Conservation (phyloP, 2,113 vertebrate species). For the Varanus salvator region DNA sequence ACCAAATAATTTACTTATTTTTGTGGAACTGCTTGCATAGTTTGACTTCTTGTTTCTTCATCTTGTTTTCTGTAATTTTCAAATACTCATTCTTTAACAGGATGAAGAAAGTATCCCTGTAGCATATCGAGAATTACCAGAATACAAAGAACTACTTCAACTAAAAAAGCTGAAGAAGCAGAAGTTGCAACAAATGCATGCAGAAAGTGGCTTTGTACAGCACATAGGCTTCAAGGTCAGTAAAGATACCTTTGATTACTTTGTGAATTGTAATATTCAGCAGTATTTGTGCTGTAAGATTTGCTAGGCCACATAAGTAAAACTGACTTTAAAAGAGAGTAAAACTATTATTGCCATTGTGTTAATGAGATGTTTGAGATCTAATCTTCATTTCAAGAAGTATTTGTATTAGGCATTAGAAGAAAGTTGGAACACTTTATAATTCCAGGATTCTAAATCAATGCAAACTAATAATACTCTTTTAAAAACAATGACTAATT, state of each 20-base stretch:
- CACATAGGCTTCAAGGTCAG: slow-evolving; percentile 94
- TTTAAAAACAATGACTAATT: neutral
- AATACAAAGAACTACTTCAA: slow-evolving; percentile 95
- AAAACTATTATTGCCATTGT: neutral
- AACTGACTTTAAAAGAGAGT: neutral
- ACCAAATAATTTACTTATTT: no score
- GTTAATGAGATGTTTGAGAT: neutral
- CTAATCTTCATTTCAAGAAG: neutral
- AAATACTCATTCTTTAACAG: slow-evolving; percentile 54
- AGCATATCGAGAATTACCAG: slow-evolving; percentile 86
- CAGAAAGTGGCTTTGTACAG: slow-evolving; percentile 85
- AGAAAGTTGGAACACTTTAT: neutral
- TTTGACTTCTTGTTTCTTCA: neutral
- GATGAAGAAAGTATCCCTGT: slow-evolving; percentile 94
- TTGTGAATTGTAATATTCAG: neutral
- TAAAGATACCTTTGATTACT: neutral
- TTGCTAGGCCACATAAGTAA: neutral
- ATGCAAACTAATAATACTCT: neutral
- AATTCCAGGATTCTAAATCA: neutral
- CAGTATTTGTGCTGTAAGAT: neutral
- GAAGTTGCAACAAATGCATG: slow-evolving; percentile 91
- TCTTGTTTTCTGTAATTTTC: neutral
- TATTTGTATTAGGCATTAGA: neutral
- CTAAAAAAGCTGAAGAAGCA: slow-evolving; percentile 95
- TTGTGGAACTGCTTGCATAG: neutral